These are phyloP conservation scores for Odocoileus virginianus DNA, from an alignment of 2,113 vertebrate genomes.

Conservation along the genomic window DNA sequence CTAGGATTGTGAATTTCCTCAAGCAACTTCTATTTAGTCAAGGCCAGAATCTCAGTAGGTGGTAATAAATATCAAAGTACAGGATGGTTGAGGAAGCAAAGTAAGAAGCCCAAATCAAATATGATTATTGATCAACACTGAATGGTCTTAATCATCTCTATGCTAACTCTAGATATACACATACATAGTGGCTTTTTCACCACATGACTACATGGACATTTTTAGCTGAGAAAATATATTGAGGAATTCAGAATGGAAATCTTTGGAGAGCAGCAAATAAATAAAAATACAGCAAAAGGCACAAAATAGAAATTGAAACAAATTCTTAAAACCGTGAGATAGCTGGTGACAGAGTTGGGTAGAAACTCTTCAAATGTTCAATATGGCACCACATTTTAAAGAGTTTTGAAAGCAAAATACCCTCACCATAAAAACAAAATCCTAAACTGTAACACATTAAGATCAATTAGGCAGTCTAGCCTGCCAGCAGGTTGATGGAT, in stretches of 20 bases:
- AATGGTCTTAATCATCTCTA: conserved; percentile 45
- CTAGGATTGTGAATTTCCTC: conserved; percentile 60
- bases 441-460: not conserved
- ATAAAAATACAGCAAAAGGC: conserved; percentile 40
- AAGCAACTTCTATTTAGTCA: conserved; percentile 56
- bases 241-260: conserved; percentile 23
- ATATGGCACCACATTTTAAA: not conserved
- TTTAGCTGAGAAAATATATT: conserved; percentile 57
- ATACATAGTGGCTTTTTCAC: conserved; percentile 23
- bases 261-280: conserved; percentile 39
- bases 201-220: conserved; percentile 49
- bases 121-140: conserved; percentile 57
- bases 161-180: conserved; percentile 53
- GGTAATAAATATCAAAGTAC: conserved; percentile 31
- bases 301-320: not conserved
- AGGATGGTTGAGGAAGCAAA: not conserved
- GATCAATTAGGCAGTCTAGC: not conserved
- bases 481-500: not conserved
- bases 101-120: conserved; percentile 5
- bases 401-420: not conserved
- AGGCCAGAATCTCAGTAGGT: conserved; percentile 45
- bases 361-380: not conserved
- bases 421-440: not conserved
- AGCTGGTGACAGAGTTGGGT: not conserved
- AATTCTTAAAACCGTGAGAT: not conserved